phyloP scores from a whole-genome alignment of 2,113 vertebrate species.

The Lepus americanus region DNA sequence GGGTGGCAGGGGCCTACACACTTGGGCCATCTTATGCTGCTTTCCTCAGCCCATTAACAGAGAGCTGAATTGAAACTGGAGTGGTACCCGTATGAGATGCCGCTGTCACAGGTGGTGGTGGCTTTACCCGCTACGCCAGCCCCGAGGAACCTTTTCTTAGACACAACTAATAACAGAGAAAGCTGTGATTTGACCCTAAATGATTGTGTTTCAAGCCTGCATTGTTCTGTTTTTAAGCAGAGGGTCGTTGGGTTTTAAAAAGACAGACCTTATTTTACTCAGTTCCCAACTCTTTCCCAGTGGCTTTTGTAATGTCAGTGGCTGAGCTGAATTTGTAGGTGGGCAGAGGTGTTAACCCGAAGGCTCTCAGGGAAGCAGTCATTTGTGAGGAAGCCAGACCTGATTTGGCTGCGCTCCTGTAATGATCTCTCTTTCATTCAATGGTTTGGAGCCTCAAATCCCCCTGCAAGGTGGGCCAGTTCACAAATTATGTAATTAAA shows the following conservation, averaged over 20 bases:
- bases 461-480: neutral
- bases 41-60: too few species aligned
- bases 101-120: too few species aligned
- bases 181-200: neutral
- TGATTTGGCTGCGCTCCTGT: conserved; percentile 8
- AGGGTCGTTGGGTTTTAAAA: neutral
- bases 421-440: conserved; percentile 31
- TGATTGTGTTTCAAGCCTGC: neutral
- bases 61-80: too few species aligned
- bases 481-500: conserved; percentile 72
- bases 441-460: conserved; percentile 46
- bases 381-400: neutral
- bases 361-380: neutral
- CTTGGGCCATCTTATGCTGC: too few species aligned
- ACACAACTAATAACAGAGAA: neutral
- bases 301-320: neutral
- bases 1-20: too few species aligned
- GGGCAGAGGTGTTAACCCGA: conserved; percentile 1
- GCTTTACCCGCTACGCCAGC: too few species aligned
- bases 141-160: neutral
- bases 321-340: neutral
- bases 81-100: too few species aligned
- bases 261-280: neutral
- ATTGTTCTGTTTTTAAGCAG: conserved; percentile 16
- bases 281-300: neutral